Conservation (phyloP, 2,888 invertebrate genomes). For the Cenopis cana region DNA sequence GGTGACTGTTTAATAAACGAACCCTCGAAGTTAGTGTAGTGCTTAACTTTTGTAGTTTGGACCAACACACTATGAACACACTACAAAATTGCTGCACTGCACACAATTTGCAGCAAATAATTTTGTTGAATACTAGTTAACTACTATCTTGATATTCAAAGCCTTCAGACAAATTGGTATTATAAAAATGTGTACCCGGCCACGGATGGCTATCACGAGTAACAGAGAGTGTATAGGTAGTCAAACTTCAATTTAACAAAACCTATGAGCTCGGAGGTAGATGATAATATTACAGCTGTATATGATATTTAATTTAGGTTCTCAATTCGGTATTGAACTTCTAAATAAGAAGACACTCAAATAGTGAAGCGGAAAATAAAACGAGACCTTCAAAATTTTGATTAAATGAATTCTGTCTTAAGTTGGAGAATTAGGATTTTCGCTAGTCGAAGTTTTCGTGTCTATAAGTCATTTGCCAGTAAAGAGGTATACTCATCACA, state of each 20-base stretch:
- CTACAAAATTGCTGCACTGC: no score
- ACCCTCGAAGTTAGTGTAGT: no score
- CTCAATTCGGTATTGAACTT: background rate
- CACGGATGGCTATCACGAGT: background rate
- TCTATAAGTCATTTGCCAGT: constrained; percentile 8
- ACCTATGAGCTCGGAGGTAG: constrained; percentile 5
- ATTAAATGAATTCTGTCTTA: background rate
- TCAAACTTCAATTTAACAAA: background rate
- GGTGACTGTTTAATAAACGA: no score
- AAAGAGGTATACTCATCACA: constrained; percentile 13
- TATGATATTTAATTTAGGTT: no score
- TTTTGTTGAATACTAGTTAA: background rate
- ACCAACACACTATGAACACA: no score
- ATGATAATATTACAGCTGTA: no score
- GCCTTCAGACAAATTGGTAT: background rate
- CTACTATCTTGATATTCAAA: background rate
- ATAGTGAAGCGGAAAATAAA: background rate
- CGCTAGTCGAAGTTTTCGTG: background rate
- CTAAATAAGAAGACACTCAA: background rate
- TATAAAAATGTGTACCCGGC: background rate
- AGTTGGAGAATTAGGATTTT: background rate
- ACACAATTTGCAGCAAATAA: no score
- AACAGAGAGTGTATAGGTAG: background rate
- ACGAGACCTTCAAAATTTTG: background rate
- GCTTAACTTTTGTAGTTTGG: no score